Percentiles rank a stretch among this genome's conserved stretches.
Evolutionary conservation across 1,140 invertebrate genomes (phyloP).

Genomic region (Heliconius himera): DNA sequence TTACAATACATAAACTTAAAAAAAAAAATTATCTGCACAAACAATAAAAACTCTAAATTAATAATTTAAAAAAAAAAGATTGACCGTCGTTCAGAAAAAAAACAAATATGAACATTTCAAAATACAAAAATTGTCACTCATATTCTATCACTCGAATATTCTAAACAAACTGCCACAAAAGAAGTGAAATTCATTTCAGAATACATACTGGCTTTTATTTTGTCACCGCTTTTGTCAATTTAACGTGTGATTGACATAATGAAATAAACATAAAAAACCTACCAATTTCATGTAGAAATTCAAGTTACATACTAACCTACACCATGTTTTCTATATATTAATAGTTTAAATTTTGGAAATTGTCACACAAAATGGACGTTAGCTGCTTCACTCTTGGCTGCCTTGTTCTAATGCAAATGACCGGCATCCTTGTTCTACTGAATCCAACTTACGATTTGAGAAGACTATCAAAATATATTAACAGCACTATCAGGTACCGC

Average conservation of each 20-base stretch:
- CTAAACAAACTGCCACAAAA: slow-evolving; percentile 31
- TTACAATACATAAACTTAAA: too few relatives aligned
- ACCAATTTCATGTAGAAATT: slow-evolving; percentile 17
- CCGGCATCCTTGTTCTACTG: slow-evolving; percentile 54
- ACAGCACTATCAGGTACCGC: slow-evolving; percentile 42
- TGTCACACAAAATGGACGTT: slow-evolving; percentile 55
- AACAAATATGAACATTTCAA: background rate
- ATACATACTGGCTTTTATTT: slow-evolving; percentile 46
- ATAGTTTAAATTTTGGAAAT: background rate
- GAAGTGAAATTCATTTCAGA: slow-evolving; percentile 45
- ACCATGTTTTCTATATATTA: slow-evolving; percentile 3
- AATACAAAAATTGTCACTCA: slow-evolving; percentile 9
- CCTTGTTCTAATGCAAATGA: slow-evolving; percentile 64
- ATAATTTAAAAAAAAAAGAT: background rate
- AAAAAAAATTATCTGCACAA: background rate
- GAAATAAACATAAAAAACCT: slow-evolving; percentile 12
- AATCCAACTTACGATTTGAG: slow-evolving; percentile 64
- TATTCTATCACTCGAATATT: slow-evolving; percentile 4
- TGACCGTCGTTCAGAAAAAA: background rate
- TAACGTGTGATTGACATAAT: slow-evolving; percentile 20
- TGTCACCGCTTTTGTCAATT: slow-evolving; percentile 42
- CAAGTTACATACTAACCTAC: slow-evolving; percentile 8
- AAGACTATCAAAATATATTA: slow-evolving; percentile 50
- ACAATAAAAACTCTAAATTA: background rate
- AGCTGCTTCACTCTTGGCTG: slow-evolving; percentile 53